Conservation (phyloP, 2,888 invertebrate species). For the Agrochola lota region DNA sequence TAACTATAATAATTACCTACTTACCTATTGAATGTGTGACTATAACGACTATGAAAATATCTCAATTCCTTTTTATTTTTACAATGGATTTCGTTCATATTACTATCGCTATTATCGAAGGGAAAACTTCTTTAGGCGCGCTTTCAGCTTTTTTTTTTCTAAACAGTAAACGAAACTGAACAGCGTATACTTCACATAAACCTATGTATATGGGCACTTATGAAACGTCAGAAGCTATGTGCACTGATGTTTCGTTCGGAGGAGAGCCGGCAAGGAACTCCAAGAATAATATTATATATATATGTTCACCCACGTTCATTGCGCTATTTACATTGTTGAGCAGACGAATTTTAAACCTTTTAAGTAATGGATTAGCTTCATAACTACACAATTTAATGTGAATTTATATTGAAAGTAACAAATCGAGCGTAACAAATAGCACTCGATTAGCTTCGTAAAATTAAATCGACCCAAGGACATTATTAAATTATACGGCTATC, state of each 20-base stretch:
- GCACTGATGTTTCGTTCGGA: too few relatives aligned
- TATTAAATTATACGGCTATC: conserved; percentile 32
- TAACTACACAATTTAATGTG: background rate
- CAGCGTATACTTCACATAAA: background rate
- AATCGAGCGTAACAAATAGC: conserved; percentile 34
- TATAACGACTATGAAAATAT: conserved; percentile 25
- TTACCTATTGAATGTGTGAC: conserved; percentile 50
- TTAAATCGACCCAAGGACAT: conserved; percentile 30
- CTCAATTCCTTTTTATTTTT: conserved; percentile 55
- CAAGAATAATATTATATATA: too few relatives aligned
- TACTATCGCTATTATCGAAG: background rate
- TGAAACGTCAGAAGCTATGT: too few relatives aligned
- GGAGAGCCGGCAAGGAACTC: too few relatives aligned
- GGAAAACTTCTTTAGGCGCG: too few relatives aligned
- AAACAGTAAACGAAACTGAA: too few relatives aligned
- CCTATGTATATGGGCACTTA: background rate
- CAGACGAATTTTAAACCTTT: too few relatives aligned
- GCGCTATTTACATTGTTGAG: too few relatives aligned
- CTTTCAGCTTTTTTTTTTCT: too few relatives aligned
- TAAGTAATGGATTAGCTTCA: too few relatives aligned
- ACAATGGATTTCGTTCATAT: conserved; percentile 22
- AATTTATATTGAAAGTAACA: conserved; percentile 13
- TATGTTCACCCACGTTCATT: too few relatives aligned
- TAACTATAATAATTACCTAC: conserved; percentile 56
- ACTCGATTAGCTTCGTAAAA: conserved; percentile 7